These are phyloP conservation scores for Drosophila hydei DNA, from an alignment of 1,140 invertebrate species.

Conservation along the genomic window DNA sequence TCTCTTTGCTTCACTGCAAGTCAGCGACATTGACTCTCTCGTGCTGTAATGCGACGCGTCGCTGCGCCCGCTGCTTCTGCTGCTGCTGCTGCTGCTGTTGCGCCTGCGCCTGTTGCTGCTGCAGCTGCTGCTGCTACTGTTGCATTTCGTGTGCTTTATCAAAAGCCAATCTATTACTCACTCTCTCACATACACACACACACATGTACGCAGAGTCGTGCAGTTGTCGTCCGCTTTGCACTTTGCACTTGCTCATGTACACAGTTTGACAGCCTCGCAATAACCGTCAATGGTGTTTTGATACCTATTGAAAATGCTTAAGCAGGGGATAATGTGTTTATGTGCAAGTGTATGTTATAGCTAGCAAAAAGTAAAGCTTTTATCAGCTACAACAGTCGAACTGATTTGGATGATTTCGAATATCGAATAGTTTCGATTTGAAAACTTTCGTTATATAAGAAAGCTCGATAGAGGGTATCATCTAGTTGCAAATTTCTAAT, in stretches of 20 bases:
- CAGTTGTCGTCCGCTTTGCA: constrained; percentile 16
- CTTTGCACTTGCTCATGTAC: constrained; percentile 30
- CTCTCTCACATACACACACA: not conserved
- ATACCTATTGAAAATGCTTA: not conserved
- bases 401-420: too few relatives aligned
- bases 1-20: constrained; percentile 3
- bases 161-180: constrained; percentile 26
- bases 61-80: constrained; percentile 11
- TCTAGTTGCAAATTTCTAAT: not conserved
- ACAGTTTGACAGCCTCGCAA: constrained; percentile 5
- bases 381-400: too few relatives aligned
- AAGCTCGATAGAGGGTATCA: too few relatives aligned
- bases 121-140: not conserved
- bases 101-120: constrained; percentile 2
- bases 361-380: too few relatives aligned
- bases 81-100: not conserved
- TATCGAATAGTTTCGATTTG: too few relatives aligned
- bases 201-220: constrained; percentile 10
- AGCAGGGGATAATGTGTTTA: not conserved
- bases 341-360: too few relatives aligned
- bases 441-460: too few relatives aligned
- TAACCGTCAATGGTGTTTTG: not conserved
- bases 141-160: constrained; percentile 30
- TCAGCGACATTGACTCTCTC: constrained; percentile 59
- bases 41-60: constrained; percentile 24